Percentiles rank a stretch among this genome's conserved stretches.
These are phyloP conservation scores for Lophura swinhoii DNA, from an alignment of 2,797 vertebrate species.

Conservation along the genomic window DNA sequence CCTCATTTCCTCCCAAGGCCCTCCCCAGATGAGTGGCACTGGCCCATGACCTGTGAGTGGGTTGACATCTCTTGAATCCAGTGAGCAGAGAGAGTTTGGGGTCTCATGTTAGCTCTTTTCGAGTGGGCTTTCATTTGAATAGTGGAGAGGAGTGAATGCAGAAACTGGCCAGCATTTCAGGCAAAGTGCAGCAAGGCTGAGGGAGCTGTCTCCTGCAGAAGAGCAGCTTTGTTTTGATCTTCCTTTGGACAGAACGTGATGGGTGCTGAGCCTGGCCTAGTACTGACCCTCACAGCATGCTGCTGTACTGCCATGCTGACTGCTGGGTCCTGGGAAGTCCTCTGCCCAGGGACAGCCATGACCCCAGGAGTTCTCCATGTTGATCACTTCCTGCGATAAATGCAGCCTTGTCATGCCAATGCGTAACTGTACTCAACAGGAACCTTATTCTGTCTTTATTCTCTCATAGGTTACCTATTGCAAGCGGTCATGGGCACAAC, in stretches of 20 bases:
- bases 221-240: background rate
- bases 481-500: slow-evolving; percentile 72
- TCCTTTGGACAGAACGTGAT: accelerated
- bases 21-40: background rate
- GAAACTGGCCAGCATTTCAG: background rate
- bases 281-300: background rate
- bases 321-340: background rate
- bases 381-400: background rate
- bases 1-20: background rate
- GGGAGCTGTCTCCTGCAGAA: background rate
- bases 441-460: background rate
- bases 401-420: background rate
- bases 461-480: slow-evolving; percentile 61
- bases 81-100: background rate
- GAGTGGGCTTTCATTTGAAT: background rate
- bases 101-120: accelerated
- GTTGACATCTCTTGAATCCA: background rate
- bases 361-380: background rate
- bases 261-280: background rate
- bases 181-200: background rate
- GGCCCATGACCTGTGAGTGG: background rate
- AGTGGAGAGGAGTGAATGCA: accelerated
- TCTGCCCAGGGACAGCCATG: background rate
- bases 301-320: background rate
- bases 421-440: background rate